phyloP scores from a whole-genome alignment of 2,797 vertebrate species.

The Saxicola maurus region DNA sequence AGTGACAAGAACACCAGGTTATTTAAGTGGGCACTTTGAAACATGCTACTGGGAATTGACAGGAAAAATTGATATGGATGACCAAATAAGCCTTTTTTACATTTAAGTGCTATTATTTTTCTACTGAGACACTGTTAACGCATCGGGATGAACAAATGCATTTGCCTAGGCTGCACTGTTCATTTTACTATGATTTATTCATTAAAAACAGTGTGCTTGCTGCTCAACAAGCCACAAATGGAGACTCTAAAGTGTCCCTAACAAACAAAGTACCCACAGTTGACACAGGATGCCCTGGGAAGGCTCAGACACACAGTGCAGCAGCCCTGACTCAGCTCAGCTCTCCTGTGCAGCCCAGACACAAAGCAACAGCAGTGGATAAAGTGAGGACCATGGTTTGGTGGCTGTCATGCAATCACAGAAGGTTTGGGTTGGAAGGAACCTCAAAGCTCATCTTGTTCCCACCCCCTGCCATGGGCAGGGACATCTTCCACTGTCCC shows the following conservation, averaged over 20 bases:
- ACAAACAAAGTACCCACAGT: not conserved
- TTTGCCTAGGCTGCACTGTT: not conserved
- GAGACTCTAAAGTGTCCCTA: not conserved
- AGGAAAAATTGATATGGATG: not conserved
- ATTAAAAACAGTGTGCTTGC: not conserved
- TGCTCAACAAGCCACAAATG: conserved; percentile 16
- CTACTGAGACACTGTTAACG: not conserved
- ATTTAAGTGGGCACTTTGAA: not conserved
- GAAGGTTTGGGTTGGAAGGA: not conserved
- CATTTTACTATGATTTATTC: conserved; percentile 46
- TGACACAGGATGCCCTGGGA: not conserved
- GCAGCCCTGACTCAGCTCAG: not conserved
- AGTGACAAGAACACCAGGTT: not conserved
- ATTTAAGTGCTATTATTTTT: not conserved
- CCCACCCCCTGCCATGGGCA: not conserved
- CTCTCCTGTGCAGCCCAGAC: not conserved
- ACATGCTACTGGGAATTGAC: not conserved
- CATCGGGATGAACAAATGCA: not conserved
- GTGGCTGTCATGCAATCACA: not conserved
- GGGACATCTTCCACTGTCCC: not conserved
- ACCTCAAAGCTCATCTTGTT: not conserved
- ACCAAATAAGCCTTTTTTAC: not conserved
- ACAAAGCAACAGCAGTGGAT: not conserved
- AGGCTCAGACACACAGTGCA: not conserved
- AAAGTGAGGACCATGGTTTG: not conserved